Conservation (phyloP, 2,797 vertebrate genomes). For the Carapus acus region DNA sequence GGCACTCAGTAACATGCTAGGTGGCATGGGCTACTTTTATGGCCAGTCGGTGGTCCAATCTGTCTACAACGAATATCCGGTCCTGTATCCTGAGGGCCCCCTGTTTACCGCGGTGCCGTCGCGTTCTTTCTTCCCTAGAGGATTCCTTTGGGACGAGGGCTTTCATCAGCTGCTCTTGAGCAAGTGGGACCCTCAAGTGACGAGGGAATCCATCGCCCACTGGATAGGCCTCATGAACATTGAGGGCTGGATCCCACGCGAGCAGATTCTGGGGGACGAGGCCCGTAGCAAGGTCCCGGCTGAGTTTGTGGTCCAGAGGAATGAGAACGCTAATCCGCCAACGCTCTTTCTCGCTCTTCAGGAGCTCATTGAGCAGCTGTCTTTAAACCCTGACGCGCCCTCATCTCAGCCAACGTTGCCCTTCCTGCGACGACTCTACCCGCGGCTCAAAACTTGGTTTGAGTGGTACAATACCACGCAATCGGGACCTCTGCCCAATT, state of each 20-base stretch:
- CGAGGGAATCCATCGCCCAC: constrained; percentile 79
- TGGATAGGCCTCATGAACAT: constrained; percentile 92
- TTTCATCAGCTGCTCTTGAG: constrained; percentile 90
- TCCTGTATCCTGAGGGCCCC: constrained; percentile 71
- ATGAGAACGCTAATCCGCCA: constrained; percentile 88
- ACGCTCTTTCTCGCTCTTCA: constrained; percentile 84
- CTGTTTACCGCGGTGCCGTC: constrained; percentile 91
- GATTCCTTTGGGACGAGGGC: constrained; percentile 97
- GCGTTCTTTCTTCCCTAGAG: constrained; percentile 92
- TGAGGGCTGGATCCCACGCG: constrained; percentile 94
- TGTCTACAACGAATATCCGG: constrained; percentile 65
- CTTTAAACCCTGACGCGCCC: constrained; percentile 27
- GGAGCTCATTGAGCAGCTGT: constrained; percentile 71
- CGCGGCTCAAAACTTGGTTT: constrained; percentile 86
- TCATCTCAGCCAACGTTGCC: constrained; percentile 38
- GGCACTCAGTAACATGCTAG: constrained; percentile 87
- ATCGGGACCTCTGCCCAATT: constrained; percentile 74
- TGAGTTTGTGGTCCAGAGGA: constrained; percentile 87
- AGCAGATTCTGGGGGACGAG: constrained; percentile 91
- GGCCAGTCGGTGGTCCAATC: constrained; percentile 86
- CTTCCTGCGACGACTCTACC: constrained; percentile 79
- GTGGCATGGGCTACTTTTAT: constrained; percentile 89
- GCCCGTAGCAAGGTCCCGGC: constrained; percentile 86
- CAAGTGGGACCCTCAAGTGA: constrained; percentile 83
- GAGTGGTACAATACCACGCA: constrained; percentile 91